Evolutionary conservation across 2,797 vertebrate species (phyloP).

Genomic region (Enteromius afrohamiltoni): DNA sequence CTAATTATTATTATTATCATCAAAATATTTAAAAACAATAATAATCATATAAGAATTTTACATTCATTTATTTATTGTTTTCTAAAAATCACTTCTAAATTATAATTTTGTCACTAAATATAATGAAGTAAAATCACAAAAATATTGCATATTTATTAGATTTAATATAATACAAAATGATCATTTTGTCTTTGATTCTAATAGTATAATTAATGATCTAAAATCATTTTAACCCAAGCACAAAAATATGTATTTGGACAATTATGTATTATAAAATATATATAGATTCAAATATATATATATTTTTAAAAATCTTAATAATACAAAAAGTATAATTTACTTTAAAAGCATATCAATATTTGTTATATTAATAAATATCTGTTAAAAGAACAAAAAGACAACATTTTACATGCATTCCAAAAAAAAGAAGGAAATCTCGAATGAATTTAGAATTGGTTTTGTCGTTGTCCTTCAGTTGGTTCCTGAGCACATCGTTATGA

Average conservation of each 20-base stretch:
- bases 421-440: background rate
- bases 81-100: too few species aligned
- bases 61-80: too few species aligned
- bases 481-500: slow-evolving; percentile 97
- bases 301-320: background rate
- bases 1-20: too few species aligned
- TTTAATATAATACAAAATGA: background rate
- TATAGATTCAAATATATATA: background rate
- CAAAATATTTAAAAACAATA: too few species aligned
- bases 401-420: background rate
- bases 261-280: background rate
- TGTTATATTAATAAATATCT: background rate
- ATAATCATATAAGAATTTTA: too few species aligned
- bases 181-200: background rate
- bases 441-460: background rate
- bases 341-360: background rate
- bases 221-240: background rate
- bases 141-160: too few species aligned
- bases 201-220: too few species aligned
- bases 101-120: background rate
- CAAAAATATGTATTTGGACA: background rate
- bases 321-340: background rate
- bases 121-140: too few species aligned
- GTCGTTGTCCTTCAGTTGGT: slow-evolving; percentile 81
- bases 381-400: background rate